Evolutionary conservation across 2,888 invertebrate species (phyloP), one percentile per base, ranked within the genome.

Genomic region (Mimachlamys varia): DNA sequence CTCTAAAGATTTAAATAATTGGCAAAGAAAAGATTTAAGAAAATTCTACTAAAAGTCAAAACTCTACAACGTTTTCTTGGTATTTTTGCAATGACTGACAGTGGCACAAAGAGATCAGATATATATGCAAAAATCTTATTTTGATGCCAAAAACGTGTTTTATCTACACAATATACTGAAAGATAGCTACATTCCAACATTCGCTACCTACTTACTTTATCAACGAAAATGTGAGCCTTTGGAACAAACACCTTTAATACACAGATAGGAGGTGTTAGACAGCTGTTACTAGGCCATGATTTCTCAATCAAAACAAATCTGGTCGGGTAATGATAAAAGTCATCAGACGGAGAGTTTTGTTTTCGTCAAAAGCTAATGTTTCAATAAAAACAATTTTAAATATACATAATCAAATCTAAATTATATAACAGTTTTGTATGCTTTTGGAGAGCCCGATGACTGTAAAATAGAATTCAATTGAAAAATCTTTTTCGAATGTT

Each of bases 181-280:
- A 76, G 76, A 76, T 76, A 76, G 27, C 76, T 76, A 76, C 76
- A 76, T 76, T 33, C 33, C 33, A 76, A 76, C 33, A 33, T 76
- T 27, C 15, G 17, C 76, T 76, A 76, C 76, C 76, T 33, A 76
- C 76, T 76, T 76, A 76, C 76, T 76, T 76, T 76, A 76, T 76
- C 76, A 76, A 76, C 76, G 76, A 76, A 76, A 10, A 33, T 76
- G 4, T 76, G 76, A 33, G 76, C 76, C 27, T 27, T 76, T 76
- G 76, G 76, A 33, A 76, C 76, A 76, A 76, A 27, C 33, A 27
- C 76, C 76, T 76, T 76, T 76, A 76, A 76, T 76, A 76, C 27
- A 76, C 22, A 58, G 76, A 76, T 12, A 2, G 33, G 76, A 27
- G 22, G 17, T 76, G 17, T 76, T 22, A 89, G 58, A 55, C 10